A percentile compares a stretch with the other conserved stretches of the same genome.
These are phyloP conservation scores for Sclerodermus sp. DNA, from an alignment of 2,888 invertebrate species.

Conservation along the genomic window DNA sequence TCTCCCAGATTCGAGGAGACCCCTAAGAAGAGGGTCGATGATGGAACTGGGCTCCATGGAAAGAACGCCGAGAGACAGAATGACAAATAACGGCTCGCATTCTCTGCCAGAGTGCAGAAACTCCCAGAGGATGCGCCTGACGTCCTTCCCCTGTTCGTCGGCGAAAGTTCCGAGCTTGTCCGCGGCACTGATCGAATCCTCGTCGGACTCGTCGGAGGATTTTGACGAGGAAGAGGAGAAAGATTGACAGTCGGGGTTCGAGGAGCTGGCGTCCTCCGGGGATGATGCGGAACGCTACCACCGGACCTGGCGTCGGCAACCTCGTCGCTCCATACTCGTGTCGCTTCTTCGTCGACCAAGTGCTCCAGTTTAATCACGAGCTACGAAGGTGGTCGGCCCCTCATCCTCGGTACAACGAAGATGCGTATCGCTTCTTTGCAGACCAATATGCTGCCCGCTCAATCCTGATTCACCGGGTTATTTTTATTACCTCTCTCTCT, in stretches of 20 bases:
- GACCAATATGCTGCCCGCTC: too few species aligned
- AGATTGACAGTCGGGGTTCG: conserved; percentile 45
- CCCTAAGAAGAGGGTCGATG: conserved; percentile 78
- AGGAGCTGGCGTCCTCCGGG: conserved; percentile 37
- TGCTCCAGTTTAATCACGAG: conserved; percentile 49
- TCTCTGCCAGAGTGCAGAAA: conserved; percentile 51
- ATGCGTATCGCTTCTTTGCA: too few species aligned
- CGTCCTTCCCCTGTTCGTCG: conserved; percentile 52
- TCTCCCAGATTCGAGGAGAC: conserved; percentile 58
- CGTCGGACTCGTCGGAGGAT: conserved; percentile 60
- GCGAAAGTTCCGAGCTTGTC: conserved; percentile 64
- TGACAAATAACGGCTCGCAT: conserved; percentile 37
- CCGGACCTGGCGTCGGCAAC: conserved; percentile 34
- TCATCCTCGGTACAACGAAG: too few species aligned
- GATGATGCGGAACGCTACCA: conserved; percentile 34
- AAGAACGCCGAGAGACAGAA: conserved; percentile 44
- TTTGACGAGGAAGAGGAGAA: conserved; percentile 47
- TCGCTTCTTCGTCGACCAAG: conserved; percentile 47
- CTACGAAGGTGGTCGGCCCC: too few species aligned
- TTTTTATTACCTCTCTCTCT: too few species aligned
- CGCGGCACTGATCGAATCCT: conserved; percentile 68
- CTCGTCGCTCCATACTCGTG: conserved; percentile 43
- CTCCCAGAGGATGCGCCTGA: conserved; percentile 42
- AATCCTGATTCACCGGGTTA: too few species aligned
- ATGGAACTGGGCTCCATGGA: conserved; percentile 67